Conservation (phyloP, 2,888 invertebrate genomes). For the Lithophane leautieri region DNA sequence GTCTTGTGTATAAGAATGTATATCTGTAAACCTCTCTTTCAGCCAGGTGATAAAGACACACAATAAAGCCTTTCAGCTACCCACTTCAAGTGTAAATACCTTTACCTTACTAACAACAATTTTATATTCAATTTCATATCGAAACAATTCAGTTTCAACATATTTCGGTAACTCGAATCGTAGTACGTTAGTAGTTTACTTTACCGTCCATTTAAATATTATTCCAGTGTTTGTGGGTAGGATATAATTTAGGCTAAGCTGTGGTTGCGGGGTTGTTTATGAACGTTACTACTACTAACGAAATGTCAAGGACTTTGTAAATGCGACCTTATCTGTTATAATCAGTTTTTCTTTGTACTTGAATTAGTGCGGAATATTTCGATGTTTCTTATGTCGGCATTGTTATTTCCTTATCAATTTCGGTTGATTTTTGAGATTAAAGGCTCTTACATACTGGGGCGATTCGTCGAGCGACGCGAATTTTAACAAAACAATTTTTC, state of each 20-base stretch:
- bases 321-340: slow-evolving; percentile 47
- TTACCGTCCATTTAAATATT: slow-evolving; percentile 54
- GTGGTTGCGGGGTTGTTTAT: slow-evolving; percentile 48
- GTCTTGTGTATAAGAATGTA: neutral
- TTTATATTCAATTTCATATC: slow-evolving; percentile 34
- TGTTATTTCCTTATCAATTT: neutral
- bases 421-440: neutral
- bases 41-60: neutral
- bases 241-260: slow-evolving; percentile 56
- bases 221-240: slow-evolving; percentile 54
- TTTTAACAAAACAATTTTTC: too few species aligned
- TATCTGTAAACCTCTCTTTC: neutral
- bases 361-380: neutral
- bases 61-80: neutral
- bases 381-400: neutral
- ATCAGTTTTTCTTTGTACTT: slow-evolving; percentile 42
- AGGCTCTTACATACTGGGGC: too few species aligned
- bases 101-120: slow-evolving; percentile 15
- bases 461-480: too few species aligned
- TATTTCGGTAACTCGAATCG: slow-evolving; percentile 35
- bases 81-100: neutral
- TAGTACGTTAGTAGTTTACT: slow-evolving; percentile 37
- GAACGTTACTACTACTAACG: slow-evolving; percentile 31
- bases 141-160: slow-evolving; percentile 27
- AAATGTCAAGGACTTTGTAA: slow-evolving; percentile 57